Evolutionary conservation across 2,888 invertebrate genomes (phyloP).

Genomic region (Ennomos quercinarius): DNA sequence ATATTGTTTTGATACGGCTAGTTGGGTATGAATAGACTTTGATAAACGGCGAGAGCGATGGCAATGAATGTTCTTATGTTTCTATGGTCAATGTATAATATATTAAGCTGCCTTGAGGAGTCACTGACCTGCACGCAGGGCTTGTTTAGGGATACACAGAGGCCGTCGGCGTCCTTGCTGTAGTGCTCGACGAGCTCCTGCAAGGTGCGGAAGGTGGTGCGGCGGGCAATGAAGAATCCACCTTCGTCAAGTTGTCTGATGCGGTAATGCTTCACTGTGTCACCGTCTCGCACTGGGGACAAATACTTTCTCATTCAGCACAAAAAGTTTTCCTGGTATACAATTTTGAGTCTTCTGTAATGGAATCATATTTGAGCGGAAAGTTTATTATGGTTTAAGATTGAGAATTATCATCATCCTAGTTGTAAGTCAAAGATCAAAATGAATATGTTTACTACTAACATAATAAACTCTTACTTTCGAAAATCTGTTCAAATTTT

Average conservation of each 20-base stretch:
- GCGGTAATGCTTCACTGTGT: conserved; percentile 99
- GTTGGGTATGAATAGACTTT: conserved; percentile 20
- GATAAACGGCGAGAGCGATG: conserved; percentile 13
- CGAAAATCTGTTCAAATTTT: conserved; percentile 13
- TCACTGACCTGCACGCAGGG: conserved; percentile 94
- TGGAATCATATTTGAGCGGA: not conserved
- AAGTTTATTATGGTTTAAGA: not conserved
- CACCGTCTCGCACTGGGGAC: conserved; percentile 97
- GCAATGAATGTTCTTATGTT: conserved; percentile 23
- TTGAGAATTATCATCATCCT: not conserved
- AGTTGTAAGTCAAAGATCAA: not conserved
- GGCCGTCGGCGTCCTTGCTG: conserved; percentile 98
- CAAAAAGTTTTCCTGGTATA: not conserved
- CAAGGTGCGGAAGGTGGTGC: conserved; percentile 98
- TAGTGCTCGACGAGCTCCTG: conserved; percentile 99
- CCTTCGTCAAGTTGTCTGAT: conserved; percentile 99
- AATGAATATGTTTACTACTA: not conserved
- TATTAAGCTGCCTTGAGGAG: conserved; percentile 25
- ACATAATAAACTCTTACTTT: conserved; percentile 13
- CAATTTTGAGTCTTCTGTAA: too few species aligned
- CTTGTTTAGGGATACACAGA: conserved; percentile 98
- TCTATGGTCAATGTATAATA: conserved; percentile 14
- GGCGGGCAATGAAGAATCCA: conserved; percentile 99
- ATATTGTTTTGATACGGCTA: conserved; percentile 32
- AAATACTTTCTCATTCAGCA: conserved; percentile 26